These are phyloP conservation scores for Heteromurus nitidus DNA, from an alignment of 2,888 invertebrate species.

Conservation along the genomic window DNA sequence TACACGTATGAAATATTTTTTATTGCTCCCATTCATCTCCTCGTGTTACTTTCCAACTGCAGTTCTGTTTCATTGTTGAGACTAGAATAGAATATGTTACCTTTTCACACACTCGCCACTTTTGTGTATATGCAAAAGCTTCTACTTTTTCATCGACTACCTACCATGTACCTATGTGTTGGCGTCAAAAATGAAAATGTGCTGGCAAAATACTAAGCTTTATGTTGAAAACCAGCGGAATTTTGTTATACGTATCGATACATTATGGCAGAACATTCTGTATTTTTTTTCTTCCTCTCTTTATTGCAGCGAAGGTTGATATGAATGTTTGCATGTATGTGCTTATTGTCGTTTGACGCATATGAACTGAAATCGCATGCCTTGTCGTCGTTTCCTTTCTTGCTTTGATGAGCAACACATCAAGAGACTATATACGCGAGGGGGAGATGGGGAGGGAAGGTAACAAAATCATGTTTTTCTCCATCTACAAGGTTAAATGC, in stretches of 20 bases:
- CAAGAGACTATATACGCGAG: too few species aligned
- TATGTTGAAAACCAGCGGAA: too few species aligned
- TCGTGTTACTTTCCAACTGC: too few species aligned
- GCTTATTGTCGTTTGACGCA: not conserved
- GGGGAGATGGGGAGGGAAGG: not conserved
- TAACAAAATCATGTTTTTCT: not conserved
- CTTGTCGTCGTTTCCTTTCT: conserved; percentile 9
- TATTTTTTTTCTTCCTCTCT: not conserved
- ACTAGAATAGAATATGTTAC: too few species aligned
- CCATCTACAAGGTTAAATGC: not conserved
- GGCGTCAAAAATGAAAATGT: too few species aligned
- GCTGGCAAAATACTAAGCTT: too few species aligned
- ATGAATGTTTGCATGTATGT: too few species aligned
- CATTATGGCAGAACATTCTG: not conserved
- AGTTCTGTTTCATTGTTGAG: not conserved
- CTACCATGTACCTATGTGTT: too few species aligned
- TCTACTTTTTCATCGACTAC: too few species aligned
- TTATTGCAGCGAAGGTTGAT: too few species aligned
- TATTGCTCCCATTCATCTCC: conserved; percentile 17
- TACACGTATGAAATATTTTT: conserved; percentile 63
- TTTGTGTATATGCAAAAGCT: not conserved
- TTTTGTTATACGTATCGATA: not conserved
- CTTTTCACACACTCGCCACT: not conserved
- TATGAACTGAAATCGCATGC: not conserved
- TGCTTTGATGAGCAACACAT: not conserved